A percentile compares a stretch with the other conserved stretches of the same genome.
phyloP scores from a whole-genome alignment of 2,113 vertebrate species.

The Pholis gunnellus region DNA sequence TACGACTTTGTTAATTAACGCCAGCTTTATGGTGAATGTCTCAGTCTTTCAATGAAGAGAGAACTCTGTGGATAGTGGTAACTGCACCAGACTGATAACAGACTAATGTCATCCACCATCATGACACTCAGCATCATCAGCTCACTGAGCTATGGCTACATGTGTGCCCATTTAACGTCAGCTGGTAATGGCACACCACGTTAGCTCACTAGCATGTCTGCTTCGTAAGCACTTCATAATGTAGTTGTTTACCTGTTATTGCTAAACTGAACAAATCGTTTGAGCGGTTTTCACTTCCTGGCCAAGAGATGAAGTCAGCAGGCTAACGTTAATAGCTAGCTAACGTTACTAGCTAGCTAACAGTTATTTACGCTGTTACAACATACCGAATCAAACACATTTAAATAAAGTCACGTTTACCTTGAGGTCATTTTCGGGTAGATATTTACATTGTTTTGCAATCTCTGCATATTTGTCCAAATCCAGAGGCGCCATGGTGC shows the following conservation, averaged over 20 bases:
- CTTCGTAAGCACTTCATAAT: no score
- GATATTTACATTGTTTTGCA: conserved; percentile 95
- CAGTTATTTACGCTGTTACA: background rate
- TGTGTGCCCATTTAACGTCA: background rate
- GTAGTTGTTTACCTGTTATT: background rate
- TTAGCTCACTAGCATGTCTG: background rate
- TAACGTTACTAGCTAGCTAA: conserved; percentile 44
- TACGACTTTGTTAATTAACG: background rate
- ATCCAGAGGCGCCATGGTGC: conserved; percentile 93
- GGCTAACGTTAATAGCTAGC: conserved; percentile 34
- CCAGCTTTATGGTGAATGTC: no score
- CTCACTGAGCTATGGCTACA: background rate
- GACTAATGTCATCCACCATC: conserved; percentile 15
- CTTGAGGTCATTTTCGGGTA: conserved; percentile 97
- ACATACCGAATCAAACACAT: background rate
- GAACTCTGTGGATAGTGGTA: background rate
- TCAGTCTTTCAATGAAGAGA: background rate
- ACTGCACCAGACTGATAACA: background rate
- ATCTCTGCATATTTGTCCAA: conserved; percentile 98
- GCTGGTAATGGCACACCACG: background rate
- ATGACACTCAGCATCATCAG: conserved; percentile 1
- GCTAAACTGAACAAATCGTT: background rate
- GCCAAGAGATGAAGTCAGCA: conserved; percentile 16
- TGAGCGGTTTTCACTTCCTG: conserved; percentile 26
- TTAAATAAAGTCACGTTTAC: conserved; percentile 73